Evolutionary conservation across 2,113 vertebrate genomes (phyloP).

Genomic region (Microcebus tavaratra): DNA sequence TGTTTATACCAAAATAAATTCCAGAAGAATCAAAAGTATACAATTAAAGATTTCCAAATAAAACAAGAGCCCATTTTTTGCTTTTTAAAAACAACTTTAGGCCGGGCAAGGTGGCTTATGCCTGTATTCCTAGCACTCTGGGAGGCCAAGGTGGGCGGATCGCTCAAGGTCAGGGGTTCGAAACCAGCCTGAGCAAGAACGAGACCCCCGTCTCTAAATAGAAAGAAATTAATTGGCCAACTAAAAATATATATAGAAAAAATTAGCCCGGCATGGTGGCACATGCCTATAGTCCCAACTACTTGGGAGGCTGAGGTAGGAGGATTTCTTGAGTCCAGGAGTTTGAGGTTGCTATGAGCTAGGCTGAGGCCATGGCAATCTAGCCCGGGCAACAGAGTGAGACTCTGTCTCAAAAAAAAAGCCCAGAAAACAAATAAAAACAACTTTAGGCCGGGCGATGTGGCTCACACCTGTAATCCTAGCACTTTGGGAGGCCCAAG

Average conservation of each 20-base stretch:
- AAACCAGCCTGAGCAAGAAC: background rate
- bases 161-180: background rate
- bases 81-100: background rate
- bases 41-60: background rate
- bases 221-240: too few species aligned
- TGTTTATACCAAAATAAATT: background rate
- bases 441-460: too few species aligned
- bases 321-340: too few species aligned
- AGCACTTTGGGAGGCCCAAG: background rate
- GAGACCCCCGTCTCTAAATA: too few species aligned
- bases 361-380: too few species aligned
- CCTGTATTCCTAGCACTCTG: background rate
- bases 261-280: too few species aligned
- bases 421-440: background rate
- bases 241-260: too few species aligned
- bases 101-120: background rate
- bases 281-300: too few species aligned
- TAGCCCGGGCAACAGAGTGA: too few species aligned
- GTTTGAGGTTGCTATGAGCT: too few species aligned
- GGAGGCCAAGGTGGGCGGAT: background rate
- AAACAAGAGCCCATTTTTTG: background rate
- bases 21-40: background rate
- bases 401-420: background rate
- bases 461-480: background rate
- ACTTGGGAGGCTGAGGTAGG: too few species aligned